Base-by-base conservation (phyloP, 1,140 invertebrate species). In the Philopotamus ludificatus region DNA sequence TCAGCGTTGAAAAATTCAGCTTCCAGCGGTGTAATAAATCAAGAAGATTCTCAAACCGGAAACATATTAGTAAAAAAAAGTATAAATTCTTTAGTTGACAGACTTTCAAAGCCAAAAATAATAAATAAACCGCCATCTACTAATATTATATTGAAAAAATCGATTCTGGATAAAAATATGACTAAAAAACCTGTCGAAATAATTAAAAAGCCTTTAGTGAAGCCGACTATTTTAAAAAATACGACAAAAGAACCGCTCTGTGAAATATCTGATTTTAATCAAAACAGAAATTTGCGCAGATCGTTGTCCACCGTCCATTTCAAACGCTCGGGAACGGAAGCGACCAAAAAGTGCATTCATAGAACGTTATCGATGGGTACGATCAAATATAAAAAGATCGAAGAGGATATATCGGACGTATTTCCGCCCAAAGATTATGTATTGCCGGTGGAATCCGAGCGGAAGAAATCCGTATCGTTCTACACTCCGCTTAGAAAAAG, bases 221-320 rank as follows among this genome's bases (percentile, higher is more conserved):
- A 9, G 4, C 16, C 8, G 8, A 22, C 10, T 22, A 7, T 18
- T 9, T 8, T 3, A 22, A 51, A 51, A 7, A 51, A 16, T 7
- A 12, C 10, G 3, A 51, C 3, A 51, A 51, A 3, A 21, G 22
- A 51, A 21, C 18, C 18, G 18, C 15, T 7, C 9, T 7, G 9
- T 16, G 7, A 47, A 47, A 3, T 8, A 3, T 16, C 25, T 53
- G 7, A 53, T 7, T 16, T 9, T 15, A 12, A 59, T 18, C 18
- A 59, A 59, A 41, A 49, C 42, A 34, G 8, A 12, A 9, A 21
- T 15, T 55, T 41, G 1, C 50, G 68, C 12, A 22, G 79, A 21
- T 81, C 79, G 0, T 77, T 81, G 59, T 81, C 79, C 3, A 79
- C 79, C 9, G 75, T 81, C 4, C 79, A 81, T 66, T 79, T 81